Conservation (phyloP, 2,113 vertebrate species). For the Tragelaphus imberbis region DNA sequence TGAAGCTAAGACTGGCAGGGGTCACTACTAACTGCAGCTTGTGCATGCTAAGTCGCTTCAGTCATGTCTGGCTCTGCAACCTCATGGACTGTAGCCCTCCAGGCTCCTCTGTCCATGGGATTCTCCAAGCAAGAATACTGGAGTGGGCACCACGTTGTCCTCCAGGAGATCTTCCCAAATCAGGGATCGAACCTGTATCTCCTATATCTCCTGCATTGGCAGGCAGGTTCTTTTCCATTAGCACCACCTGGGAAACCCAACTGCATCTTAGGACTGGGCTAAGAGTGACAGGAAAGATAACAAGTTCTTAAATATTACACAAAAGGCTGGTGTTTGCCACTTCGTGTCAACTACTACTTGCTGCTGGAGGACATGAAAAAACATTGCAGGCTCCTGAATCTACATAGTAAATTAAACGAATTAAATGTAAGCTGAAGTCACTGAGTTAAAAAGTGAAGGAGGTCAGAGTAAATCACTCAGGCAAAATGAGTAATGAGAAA, state of each 20-base stretch:
- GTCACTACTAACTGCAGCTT: neutral
- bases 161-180: neutral
- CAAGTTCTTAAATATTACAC: neutral
- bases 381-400: neutral
- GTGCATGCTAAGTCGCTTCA: neutral
- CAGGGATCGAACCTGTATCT: neutral
- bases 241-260: neutral
- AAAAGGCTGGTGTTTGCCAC: neutral
- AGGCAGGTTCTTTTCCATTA: neutral
- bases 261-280: neutral
- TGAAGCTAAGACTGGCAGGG: neutral
- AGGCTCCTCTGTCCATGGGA: neutral
- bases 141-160: neutral
- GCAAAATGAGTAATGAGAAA: neutral
- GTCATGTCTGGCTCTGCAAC: neutral
- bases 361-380: neutral
- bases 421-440: conserved; percentile 14
- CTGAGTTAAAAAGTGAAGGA: neutral
- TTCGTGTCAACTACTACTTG: neutral
- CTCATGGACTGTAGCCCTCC: neutral
- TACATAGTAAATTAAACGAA: neutral
- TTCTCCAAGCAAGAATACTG: neutral
- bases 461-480: neutral
- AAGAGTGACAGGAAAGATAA: neutral
- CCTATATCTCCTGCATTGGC: neutral